phyloP scores from a whole-genome alignment of 2,113 vertebrate species.

The Hystrix brachyura region DNA sequence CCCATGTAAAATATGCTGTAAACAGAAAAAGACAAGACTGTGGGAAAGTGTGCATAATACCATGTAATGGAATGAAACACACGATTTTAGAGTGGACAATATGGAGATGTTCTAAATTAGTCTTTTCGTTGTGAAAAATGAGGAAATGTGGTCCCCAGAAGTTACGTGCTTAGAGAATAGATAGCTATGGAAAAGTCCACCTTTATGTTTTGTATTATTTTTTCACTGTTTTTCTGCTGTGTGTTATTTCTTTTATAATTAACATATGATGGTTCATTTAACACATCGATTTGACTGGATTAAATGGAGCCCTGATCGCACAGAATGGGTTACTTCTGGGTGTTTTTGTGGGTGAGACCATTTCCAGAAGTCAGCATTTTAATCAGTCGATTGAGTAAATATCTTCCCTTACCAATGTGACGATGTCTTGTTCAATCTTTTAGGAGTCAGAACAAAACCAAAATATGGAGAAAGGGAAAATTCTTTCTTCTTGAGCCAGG shows the following conservation, averaged over 20 bases:
- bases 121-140: conserved; percentile 5
- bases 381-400: neutral
- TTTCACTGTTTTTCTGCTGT: neutral
- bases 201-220: neutral
- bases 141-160: neutral
- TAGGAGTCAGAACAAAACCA: neutral
- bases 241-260: neutral
- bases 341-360: neutral
- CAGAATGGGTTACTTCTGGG: neutral
- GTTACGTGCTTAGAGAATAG: neutral
- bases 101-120: neutral
- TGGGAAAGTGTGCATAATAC: neutral
- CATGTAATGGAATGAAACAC: neutral
- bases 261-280: neutral
- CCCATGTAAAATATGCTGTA: neutral
- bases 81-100: neutral
- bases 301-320: neutral
- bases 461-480: too few relatives aligned
- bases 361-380: neutral
- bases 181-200: neutral
- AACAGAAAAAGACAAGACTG: neutral
- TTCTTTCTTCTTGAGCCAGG: neutral
- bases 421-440: neutral
- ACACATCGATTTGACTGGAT: too few relatives aligned
- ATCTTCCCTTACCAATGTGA: neutral